Base-by-base conservation (phyloP, 2,113 vertebrate species). In the Siniperca knerii region DNA sequence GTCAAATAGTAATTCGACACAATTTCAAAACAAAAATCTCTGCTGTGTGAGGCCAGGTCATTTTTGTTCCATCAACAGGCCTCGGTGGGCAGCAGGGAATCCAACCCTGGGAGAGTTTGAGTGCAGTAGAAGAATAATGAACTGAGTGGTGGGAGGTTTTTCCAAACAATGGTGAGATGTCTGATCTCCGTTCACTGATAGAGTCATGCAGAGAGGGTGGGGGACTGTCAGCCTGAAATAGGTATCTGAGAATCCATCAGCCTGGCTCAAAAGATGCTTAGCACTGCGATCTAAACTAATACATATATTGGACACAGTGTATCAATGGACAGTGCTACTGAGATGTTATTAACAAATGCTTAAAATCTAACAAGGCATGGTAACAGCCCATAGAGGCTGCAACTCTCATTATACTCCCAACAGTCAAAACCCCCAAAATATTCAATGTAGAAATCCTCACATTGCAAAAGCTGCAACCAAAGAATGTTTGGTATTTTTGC, bases 31-130 rank as follows among this genome's bases (percentile, higher is more conserved):
- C 87, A 84, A 42, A 66, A 75, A 79, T 81, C 72, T 80, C 50
- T 61, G 67, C 72, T 42, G 83, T 46, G 78, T 78, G 67, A 60
- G 83, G 60, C 21, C 60, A 0, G 68, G 50, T 65, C 67, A 37
- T 75, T 90, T 84, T 7, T 37, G 67, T 78, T 90, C 81, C 25
- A 23, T 91, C 88, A 87, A 75, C 79, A 74, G 65, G 35, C 75
- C 82, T 83, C 84, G 65, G 61, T 40, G 66, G 79, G 84, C 75
- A 62, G 76, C 64, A 33, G 76, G 77, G 82, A 83, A 86, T 83
- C 83, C 5, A 75, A 73, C 85, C 84, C 85, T 88, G 85, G 68
- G 89, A 90, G 84, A 79, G 77, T 83, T 83, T 90, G 15, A 81
- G 46, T 0, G 46, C 61, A 29, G 50, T 77, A 66, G 75, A 74